Evolutionary conservation across 2,888 invertebrate species (phyloP), one percentile per base, ranked within the genome.

Genomic region (Drosophila parthenogenetica): DNA sequence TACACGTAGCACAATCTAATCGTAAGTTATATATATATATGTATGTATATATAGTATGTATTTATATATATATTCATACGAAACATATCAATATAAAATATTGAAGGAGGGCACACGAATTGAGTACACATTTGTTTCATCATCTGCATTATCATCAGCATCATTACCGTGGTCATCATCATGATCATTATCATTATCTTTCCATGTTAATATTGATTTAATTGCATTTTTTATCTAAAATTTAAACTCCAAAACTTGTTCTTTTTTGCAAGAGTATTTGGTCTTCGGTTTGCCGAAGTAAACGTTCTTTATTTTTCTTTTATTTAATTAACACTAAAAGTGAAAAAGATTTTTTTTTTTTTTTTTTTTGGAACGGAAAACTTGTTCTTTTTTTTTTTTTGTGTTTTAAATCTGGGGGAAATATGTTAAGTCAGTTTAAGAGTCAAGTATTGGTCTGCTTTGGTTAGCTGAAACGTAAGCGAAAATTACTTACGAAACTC

Each of bases 71-170:
- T 66, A 51, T 42, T 19, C 49, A 48, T 60, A 54, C 50, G 60
- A 67, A 77, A 73, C 74, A 70, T 66, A 54, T 70, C 45, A 61
- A 68, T 80, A 65, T 61, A 62, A 77, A 77, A 70, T 68, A 73
- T 72, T 63, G 22, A 73, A 85, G 77, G 79, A 84, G 87, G 87
- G 84, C 81, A 79, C 77, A 81, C 77, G 74, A 76, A 79, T 83
- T 78, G 69, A 79, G 69, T 79, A 74, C 69, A 77, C 67, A 66
- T 37, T 69, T 65, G 48, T 39, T 16, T 65, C 40, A 19, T 48
- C 39, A 19, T 54, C 32, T 8, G 16, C 25, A 17, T 42, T n/a
- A 54, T 32, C 8, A 16, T 35, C 7, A 37, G 35, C 53, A 11
- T 29, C 53, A 11, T 29, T 29, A 29, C 29, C 29, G 29, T 29